phyloP scores from a whole-genome alignment of 2,797 vertebrate species.

The Pitangus sulphuratus region DNA sequence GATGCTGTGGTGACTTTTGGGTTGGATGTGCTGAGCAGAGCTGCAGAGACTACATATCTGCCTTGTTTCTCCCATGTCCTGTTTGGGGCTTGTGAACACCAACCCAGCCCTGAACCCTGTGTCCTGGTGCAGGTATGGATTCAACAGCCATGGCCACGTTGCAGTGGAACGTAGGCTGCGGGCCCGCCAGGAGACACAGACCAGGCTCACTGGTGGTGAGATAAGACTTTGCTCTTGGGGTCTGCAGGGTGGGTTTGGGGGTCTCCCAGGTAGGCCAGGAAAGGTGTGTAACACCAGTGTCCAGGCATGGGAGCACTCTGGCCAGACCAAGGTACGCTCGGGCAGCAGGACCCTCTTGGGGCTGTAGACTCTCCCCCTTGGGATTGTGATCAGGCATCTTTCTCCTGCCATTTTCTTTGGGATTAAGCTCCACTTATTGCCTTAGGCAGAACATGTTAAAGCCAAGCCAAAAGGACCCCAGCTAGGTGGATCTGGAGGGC shows the following conservation, averaged over 20 bases:
- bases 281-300: not conserved
- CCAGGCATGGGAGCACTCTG: not conserved
- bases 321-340: rapidly evolving
- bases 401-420: not conserved
- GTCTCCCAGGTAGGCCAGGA: not conserved
- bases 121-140: slow-evolving; percentile 85
- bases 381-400: not conserved
- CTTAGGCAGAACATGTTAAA: not conserved
- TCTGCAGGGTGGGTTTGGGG: not conserved
- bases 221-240: not conserved
- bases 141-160: slow-evolving; percentile 90
- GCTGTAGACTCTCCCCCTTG: not conserved
- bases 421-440: not conserved
- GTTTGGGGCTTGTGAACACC: too few species aligned
- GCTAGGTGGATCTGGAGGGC: not conserved
- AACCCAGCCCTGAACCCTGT: not conserved
- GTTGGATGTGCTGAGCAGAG: not conserved
- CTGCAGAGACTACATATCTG: rapidly evolving
- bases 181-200: slow-evolving; percentile 80
- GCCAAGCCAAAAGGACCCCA: not conserved
- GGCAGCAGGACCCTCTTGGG: not conserved
- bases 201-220: slow-evolving; percentile 82
- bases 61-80: not conserved
- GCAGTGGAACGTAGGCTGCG: slow-evolving; percentile 82
- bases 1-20: not conserved